These are phyloP conservation scores for Cydia fagiglandana DNA, from an alignment of 1,140 invertebrate species.

Conservation along the genomic window DNA sequence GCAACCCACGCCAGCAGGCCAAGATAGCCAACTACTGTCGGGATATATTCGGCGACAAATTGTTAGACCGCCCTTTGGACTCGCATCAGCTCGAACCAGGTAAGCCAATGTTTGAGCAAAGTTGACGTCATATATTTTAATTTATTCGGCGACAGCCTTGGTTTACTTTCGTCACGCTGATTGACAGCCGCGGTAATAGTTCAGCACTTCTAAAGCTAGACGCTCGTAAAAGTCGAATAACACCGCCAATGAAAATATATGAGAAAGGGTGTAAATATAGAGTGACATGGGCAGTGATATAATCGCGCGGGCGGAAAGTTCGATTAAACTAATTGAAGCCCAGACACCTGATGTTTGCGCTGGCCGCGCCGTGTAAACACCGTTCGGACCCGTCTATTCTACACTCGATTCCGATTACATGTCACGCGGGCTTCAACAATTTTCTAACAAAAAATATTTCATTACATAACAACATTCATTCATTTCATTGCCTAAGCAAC, in stretches of 20 bases:
- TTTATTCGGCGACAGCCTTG: slow-evolving; percentile 32
- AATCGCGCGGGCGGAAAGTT: slow-evolving; percentile 22
- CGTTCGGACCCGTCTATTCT: slow-evolving; percentile 13
- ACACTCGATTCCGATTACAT: slow-evolving; percentile 11
- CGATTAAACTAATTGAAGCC: slow-evolving; percentile 30
- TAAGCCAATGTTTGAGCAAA: slow-evolving; percentile 41
- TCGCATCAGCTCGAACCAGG: slow-evolving; percentile 88
- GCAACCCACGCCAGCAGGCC: slow-evolving; percentile 96
- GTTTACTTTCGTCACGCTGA: slow-evolving; percentile 27
- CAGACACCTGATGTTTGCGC: slow-evolving; percentile 31
- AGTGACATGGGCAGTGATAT: slow-evolving; percentile 15
- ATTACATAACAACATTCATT: too few relatives aligned
- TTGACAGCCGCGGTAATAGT: slow-evolving; percentile 7
- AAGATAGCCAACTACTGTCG: slow-evolving; percentile 98
- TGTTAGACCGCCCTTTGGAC: slow-evolving; percentile 93
- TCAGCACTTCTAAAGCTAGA: slow-evolving; percentile 7
- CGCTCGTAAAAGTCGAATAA: slow-evolving; percentile 16
- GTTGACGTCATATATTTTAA: slow-evolving; percentile 39
- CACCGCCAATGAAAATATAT: slow-evolving; percentile 17
- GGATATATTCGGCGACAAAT: slow-evolving; percentile 96
- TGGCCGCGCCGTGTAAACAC: slow-evolving; percentile 18
- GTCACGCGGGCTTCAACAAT: background rate
- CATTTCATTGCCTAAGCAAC: too few relatives aligned
- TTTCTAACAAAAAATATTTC: background rate
- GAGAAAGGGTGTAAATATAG: background rate